A percentile compares a stretch with the other conserved stretches of the same genome.
Evolutionary conservation across 2,113 vertebrate genomes (phyloP).

Genomic region (Lipotes vexillifer): DNA sequence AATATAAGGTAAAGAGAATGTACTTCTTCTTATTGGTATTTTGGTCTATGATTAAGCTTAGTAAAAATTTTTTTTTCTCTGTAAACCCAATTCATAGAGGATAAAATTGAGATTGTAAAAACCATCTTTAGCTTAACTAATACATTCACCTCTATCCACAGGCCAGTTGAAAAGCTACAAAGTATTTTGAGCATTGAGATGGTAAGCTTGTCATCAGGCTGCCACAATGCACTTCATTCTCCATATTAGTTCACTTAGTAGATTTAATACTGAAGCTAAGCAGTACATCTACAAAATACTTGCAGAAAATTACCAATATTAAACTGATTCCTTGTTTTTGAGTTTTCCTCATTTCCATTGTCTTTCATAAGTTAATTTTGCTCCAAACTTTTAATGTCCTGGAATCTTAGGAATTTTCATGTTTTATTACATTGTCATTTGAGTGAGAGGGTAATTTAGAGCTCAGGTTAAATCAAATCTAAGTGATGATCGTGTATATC

Average conservation of each 20-base stretch:
- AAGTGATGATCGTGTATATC: neutral
- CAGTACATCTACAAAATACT: fast-evolving
- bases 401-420: neutral
- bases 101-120: conserved; percentile 9
- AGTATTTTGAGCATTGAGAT: conserved; percentile 17
- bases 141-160: fast-evolving
- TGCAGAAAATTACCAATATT: neutral
- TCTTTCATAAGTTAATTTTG: neutral
- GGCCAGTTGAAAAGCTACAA: neutral
- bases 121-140: neutral
- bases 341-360: neutral
- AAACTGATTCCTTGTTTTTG: neutral
- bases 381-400: neutral
- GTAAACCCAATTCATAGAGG: conserved; percentile 33
- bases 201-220: neutral
- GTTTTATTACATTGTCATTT: neutral
- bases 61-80: neutral
- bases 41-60: conserved; percentile 36
- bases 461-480: neutral
- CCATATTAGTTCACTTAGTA: conserved; percentile 1
- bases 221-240: fast-evolving
- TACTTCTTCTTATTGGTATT: neutral
- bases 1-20: neutral
- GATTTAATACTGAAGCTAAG: neutral
- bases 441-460: neutral